Base-by-base conservation (phyloP, 2,888 invertebrate species). In the Deroplatys truncata region DNA sequence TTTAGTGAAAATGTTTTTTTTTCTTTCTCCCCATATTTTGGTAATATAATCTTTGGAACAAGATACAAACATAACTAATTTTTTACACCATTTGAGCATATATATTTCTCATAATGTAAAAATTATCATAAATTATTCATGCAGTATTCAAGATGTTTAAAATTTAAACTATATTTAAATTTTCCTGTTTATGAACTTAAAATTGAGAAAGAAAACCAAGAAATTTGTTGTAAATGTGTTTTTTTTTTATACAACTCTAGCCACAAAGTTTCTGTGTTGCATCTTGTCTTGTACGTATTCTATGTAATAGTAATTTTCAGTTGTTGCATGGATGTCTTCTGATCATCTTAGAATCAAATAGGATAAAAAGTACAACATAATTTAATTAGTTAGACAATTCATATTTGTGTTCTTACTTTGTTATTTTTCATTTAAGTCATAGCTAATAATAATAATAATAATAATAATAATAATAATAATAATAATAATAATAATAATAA, bases 331-430 rank as follows among this genome's bases (percentile, higher is more conserved):
- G 86, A 28, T 86, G n/a, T n/a, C n/a, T n/a, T n/a, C n/a, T n/a
- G n/a, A n/a, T n/a, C n/a, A n/a, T n/a, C n/a, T n/a, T n/a, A n/a
- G n/a, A n/a, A n/a, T n/a, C n/a, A n/a, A n/a, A n/a, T n/a, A n/a
- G n/a, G n/a, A n/a, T n/a, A n/a, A n/a, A n/a, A n/a, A 87, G 87
- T 87, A 87, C 87, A 87, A 87, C 87, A 35, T 87, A n/a, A 87
- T 87, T 87, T 87, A 83, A 87, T 35, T 87, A 87, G 87, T 87
- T 87, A 83, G 83, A 83, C 87, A 72, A 82, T 31, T 43, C 35
- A 82, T 87, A 83, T 87, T 87, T 87, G 83, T 87, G 87, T 87
- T 87, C 87, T 87, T 82, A 43, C 13, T 43, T 35, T 49, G 56
- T 87, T 72, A 56, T 72, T 0, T 87, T 87, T 82, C 83, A n/a